These are phyloP conservation scores for Cinara cedri DNA, from an alignment of 2,888 invertebrate genomes.

Conservation along the genomic window DNA sequence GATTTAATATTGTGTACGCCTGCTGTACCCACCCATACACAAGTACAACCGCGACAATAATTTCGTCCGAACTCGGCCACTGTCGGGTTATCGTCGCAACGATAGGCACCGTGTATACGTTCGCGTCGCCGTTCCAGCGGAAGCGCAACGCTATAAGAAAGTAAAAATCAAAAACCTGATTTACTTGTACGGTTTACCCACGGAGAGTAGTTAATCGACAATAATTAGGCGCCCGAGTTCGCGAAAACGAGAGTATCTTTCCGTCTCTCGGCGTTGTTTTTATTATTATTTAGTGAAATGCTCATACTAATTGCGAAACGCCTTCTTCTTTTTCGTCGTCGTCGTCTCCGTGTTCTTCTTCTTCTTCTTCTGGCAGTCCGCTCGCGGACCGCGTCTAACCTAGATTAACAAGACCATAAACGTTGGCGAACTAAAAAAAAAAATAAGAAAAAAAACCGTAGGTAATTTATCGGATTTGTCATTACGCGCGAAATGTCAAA, in stretches of 20 bases:
- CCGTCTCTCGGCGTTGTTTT: background rate
- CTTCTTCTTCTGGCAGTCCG: too few species aligned
- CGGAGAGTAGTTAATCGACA: slow-evolving; percentile 22
- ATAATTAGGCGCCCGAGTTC: background rate
- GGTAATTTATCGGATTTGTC: background rate
- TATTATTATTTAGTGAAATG: slow-evolving; percentile 20
- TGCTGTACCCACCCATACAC: too few species aligned
- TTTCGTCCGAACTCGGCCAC: too few species aligned
- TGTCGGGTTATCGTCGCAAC: background rate
- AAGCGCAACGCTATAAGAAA: background rate
- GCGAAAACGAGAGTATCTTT: background rate
- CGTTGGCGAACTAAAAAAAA: background rate
- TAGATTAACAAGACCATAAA: slow-evolving; percentile 45
- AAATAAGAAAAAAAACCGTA: background rate
- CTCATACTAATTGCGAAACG: slow-evolving; percentile 6
- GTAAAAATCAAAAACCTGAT: background rate
- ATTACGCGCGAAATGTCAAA: slow-evolving; percentile 14
- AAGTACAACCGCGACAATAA: too few species aligned
- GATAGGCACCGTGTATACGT: background rate
- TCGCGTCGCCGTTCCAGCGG: too few species aligned
- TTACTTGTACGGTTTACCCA: background rate
- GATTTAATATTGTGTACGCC: background rate
- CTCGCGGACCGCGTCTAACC: slow-evolving; percentile 21
- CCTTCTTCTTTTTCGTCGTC: slow-evolving; percentile 13
- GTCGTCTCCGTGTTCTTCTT: too few species aligned